Evolutionary conservation across 2,113 vertebrate genomes (phyloP), one percentile per base, ranked within the genome.

Genomic region (Ia io): DNA sequence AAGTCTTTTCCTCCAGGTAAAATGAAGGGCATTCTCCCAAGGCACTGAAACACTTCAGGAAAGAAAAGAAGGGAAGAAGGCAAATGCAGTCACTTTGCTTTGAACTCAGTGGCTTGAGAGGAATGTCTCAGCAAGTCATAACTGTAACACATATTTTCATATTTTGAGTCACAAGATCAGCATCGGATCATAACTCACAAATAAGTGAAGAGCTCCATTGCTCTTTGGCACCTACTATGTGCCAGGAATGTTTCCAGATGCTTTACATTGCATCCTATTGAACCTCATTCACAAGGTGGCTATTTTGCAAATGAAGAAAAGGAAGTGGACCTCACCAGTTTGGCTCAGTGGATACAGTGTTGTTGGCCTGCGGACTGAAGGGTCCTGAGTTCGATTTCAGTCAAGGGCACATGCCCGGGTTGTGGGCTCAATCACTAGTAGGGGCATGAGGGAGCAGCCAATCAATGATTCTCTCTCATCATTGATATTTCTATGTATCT

Each of bases 1-100:
- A 84, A 80, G 23, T 71, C 70, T 70, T 94, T 94, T 88, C 51
- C 32, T 91, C 30, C 8, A 65, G 86, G 71, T 93, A 65, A 80
- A 93, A 76, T 80, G 44, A 84, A 90, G 35, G 28, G 8, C 71
- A 91, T 59, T 63, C 18, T 87, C 65, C 37, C 25, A 35, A 88
- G 77, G 35, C 40, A 80, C 32, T 4, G 1, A 80, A 90, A 65
- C 37, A 65, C 22, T 80, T 59, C 7, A 23, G n/a, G 49, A 91
- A 80, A 74, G 40, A 84, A 71, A n/a, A 83, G 13, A 35, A 35
- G 0, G 16, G 12, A 69, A 86, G 18, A 17, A 83, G 67, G 30
- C 5, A 61, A 53, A 44, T 35, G 12, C 9, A 40, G 25, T 59
- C 1, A 10, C 6, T 83, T 78, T 67, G 9, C 88, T 84, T 78